Evolutionary conservation across 2,888 invertebrate species (phyloP).

Genomic region (Heliconius cydno): DNA sequence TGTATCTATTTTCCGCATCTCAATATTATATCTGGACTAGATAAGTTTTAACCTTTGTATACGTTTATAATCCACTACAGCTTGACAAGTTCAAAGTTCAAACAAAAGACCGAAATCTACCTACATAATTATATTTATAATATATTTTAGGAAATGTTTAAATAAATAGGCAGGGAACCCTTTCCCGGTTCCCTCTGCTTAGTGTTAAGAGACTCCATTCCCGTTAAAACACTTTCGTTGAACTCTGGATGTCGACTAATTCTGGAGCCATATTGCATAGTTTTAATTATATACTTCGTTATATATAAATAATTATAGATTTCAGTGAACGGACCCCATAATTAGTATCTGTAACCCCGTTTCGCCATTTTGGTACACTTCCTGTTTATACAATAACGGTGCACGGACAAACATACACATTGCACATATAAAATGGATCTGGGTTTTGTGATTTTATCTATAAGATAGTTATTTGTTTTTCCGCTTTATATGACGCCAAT

Average conservation of each 20-base stretch:
- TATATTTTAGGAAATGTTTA: too few relatives aligned
- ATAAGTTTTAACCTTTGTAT: neutral
- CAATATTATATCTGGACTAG: neutral
- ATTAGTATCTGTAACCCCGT: conserved; percentile 29
- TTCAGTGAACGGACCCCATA: conserved; percentile 21
- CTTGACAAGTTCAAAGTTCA: too few relatives aligned
- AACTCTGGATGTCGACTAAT: too few relatives aligned
- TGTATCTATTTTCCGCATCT: neutral
- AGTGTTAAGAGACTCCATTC: too few relatives aligned
- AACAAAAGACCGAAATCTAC: too few relatives aligned
- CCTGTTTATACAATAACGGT: conserved; percentile 35
- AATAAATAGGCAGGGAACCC: too few relatives aligned
- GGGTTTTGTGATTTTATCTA: conserved; percentile 12
- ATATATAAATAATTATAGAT: conserved; percentile 15
- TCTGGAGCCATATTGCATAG: too few relatives aligned
- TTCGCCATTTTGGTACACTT: conserved; percentile 34
- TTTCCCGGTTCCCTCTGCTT: too few relatives aligned
- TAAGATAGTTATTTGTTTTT: neutral
- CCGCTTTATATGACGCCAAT: neutral
- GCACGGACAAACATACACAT: conserved; percentile 24
- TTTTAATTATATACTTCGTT: neutral
- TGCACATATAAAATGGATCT: conserved; percentile 17
- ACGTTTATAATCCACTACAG: too few relatives aligned
- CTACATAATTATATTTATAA: too few relatives aligned
- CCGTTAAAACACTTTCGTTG: too few relatives aligned